phyloP scores from a whole-genome alignment of 2,888 invertebrate genomes.

The Meliscaeva auricollis region DNA sequence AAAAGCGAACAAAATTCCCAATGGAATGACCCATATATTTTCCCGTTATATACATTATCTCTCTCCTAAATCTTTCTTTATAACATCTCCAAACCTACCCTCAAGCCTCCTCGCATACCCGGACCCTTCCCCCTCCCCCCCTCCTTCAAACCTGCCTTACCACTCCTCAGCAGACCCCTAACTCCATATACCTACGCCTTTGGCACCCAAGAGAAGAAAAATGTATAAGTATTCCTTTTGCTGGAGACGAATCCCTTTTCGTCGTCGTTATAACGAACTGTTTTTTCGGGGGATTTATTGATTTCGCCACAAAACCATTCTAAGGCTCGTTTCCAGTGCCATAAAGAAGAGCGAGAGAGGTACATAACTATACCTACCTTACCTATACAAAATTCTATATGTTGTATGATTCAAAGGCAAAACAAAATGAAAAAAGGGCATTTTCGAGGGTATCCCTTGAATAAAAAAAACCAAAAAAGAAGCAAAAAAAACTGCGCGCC shows the following conservation, averaged over 20 bases:
- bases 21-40: slow-evolving; percentile 83
- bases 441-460: slow-evolving; percentile 34
- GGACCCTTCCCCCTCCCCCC: neutral
- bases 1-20: slow-evolving; percentile 79
- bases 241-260: slow-evolving; percentile 74
- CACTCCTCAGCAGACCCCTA: neutral
- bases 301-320: slow-evolving; percentile 74
- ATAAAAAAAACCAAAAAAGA: slow-evolving; percentile 5
- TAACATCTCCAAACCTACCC: slow-evolving; percentile 53
- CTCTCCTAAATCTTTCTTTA: slow-evolving; percentile 74
- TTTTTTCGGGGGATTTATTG: slow-evolving; percentile 73
- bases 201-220: slow-evolving; percentile 57
- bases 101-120: slow-evolving; percentile 8
- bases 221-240: slow-evolving; percentile 64
- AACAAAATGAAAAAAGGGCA: slow-evolving; percentile 15
- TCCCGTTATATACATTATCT: slow-evolving; percentile 76
- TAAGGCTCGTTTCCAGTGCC: slow-evolving; percentile 71
- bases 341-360: slow-evolving; percentile 42
- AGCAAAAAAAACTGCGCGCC: slow-evolving; percentile 14
- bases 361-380: neutral
- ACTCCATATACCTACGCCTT: slow-evolving; percentile 1
- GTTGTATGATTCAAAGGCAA: slow-evolving; percentile 32
- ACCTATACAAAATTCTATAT: slow-evolving; percentile 43
- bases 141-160: too few relatives aligned
- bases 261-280: slow-evolving; percentile 70